phyloP scores from a whole-genome alignment of 2,888 invertebrate species.

The Diogma glabrata region DNA sequence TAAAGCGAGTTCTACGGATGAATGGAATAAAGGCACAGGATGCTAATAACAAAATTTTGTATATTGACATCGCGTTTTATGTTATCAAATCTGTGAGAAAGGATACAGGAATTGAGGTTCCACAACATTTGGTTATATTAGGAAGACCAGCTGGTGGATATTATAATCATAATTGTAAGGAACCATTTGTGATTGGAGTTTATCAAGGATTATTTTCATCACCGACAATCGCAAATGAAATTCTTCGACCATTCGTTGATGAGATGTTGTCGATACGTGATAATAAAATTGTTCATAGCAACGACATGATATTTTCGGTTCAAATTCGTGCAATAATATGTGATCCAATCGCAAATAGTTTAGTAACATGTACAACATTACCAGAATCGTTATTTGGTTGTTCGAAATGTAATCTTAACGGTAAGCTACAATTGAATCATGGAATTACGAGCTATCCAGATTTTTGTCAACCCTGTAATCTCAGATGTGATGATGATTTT shows the following conservation, averaged over 20 bases:
- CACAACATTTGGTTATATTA: conserved; percentile 15
- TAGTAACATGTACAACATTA: conserved; percentile 16
- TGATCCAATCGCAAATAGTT: conserved; percentile 16
- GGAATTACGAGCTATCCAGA: conserved; percentile 14
- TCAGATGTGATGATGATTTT: conserved; percentile 17
- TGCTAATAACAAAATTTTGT: conserved; percentile 5
- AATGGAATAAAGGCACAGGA: conserved; percentile 2
- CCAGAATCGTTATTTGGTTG: conserved; percentile 17
- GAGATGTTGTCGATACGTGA: conserved; percentile 13
- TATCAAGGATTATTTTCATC: conserved; percentile 16
- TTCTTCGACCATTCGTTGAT: conserved; percentile 16
- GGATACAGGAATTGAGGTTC: conserved; percentile 9
- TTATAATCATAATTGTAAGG: conserved; percentile 13
- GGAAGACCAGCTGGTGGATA: conserved; percentile 10
- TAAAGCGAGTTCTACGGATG: conserved; percentile 4
- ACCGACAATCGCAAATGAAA: conserved; percentile 17
- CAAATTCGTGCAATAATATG: conserved; percentile 13
- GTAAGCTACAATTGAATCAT: conserved; percentile 12
- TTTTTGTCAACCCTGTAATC: conserved; percentile 4
- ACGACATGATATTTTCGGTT: conserved; percentile 8
- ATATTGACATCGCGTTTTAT: conserved; percentile 13
- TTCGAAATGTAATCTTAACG: conserved; percentile 15
- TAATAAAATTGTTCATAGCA: conserved; percentile 9
- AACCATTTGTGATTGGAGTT: conserved; percentile 16
- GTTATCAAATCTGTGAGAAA: conserved; percentile 12